Evolutionary conservation across 2,113 vertebrate genomes (phyloP).

Genomic region (Istiophorus platypterus): DNA sequence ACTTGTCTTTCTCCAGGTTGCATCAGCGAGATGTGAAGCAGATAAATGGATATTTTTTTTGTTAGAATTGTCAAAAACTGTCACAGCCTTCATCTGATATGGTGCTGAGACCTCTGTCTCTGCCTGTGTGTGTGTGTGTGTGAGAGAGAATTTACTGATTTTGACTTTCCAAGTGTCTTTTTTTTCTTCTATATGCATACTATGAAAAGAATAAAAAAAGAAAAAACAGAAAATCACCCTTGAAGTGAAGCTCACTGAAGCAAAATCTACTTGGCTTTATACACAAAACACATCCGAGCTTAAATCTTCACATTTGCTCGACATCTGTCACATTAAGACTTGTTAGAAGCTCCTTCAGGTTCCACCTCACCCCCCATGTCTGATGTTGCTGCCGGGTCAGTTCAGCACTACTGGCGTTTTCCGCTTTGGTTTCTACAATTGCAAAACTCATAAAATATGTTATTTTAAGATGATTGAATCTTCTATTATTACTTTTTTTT

Average conservation of each 20-base stretch:
- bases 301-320: slow-evolving; percentile 8
- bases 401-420: background rate
- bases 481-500: too few species aligned
- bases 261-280: slow-evolving; percentile 1
- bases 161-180: slow-evolving; percentile 4
- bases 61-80: slow-evolving; percentile 71
- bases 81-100: slow-evolving; percentile 59
- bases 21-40: slow-evolving; percentile 68
- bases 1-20: slow-evolving; percentile 70
- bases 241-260: slow-evolving; percentile 25
- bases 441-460: too few species aligned
- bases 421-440: too few species aligned
- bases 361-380: slow-evolving; percentile 22
- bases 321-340: slow-evolving; percentile 1
- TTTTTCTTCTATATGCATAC: slow-evolving; percentile 9
- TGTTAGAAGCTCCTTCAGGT: slow-evolving; percentile 13
- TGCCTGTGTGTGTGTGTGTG: slow-evolving; percentile 17
- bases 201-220: background rate
- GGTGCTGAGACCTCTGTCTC: slow-evolving; percentile 13
- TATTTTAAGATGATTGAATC: too few species aligned
- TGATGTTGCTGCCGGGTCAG: slow-evolving; percentile 1
- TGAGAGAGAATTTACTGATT: slow-evolving; percentile 9
- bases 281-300: slow-evolving; percentile 18
- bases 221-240: slow-evolving; percentile 33
- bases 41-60: slow-evolving; percentile 70